phyloP scores from a whole-genome alignment of 2,797 vertebrate genomes.

The Liasis olivaceus region DNA sequence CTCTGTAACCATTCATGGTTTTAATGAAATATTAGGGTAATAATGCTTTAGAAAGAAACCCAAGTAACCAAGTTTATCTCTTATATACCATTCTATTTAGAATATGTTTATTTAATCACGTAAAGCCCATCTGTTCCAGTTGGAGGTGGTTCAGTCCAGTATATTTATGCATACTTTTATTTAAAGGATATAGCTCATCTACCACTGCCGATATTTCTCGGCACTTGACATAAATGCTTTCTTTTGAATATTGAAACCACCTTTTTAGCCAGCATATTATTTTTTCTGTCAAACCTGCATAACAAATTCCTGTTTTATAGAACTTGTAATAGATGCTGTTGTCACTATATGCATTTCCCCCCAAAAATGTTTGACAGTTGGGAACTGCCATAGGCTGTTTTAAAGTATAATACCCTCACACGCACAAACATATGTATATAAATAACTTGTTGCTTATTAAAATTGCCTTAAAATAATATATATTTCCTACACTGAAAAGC shows the following conservation, averaged over 20 bases:
- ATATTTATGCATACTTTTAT: background rate
- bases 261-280: background rate
- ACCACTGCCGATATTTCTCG: background rate
- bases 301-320: constrained; percentile 47
- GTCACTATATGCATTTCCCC: constrained; percentile 10
- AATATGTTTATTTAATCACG: background rate
- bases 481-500: constrained; percentile 2
- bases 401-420: background rate
- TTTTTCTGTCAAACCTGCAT: constrained; percentile 15
- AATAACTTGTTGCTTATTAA: constrained; percentile 24
- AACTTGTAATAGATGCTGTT: constrained; percentile 32
- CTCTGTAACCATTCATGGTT: background rate
- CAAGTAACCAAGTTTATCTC: background rate
- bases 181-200: constrained; percentile 22
- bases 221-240: background rate
- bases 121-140: background rate
- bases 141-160: background rate
- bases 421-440: background rate
- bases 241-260: constrained; percentile 12
- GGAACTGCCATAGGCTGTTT: constrained; percentile 17
- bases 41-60: background rate
- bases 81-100: background rate
- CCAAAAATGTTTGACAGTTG: background rate
- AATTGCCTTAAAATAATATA: constrained; percentile 15
- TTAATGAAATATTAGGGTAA: background rate